Evolutionary conservation across 2,113 vertebrate genomes (phyloP), one percentile per base, ranked within the genome.

Genomic region (Semnornis frantzii): DNA sequence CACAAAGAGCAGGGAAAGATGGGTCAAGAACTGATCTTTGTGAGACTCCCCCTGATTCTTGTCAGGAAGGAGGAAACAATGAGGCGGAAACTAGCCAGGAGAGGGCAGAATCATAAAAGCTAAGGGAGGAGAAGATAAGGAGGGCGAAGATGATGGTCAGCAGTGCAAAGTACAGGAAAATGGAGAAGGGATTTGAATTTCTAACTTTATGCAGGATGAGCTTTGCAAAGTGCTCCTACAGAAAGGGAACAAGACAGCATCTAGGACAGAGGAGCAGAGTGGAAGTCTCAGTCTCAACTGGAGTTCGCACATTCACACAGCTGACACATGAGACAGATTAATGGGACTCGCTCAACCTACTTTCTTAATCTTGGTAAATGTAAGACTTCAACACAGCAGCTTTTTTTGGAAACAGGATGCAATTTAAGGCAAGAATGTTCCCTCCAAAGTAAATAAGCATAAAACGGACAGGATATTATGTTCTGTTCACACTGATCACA

Each of bases 61-160:
- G 3, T 59, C 12, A 7, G 48, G 46, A 33, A 73, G 30, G 58
- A 88, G 21, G 7, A 82, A 76, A 50, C 24, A 7, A 19, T 16
- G 50, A 33, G 46, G 64, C 48, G 13, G 24, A 66, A 31, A 77
- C 2, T 2, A 90, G 74, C 96, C 95, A 92, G 94, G 86, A 96
- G 95, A 96, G 96, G 95, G 96, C 95, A 96, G 94, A 94, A 72
- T 94, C 50, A 31, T 80, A 89, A 95, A 94, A 87, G 94, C 94
- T 55, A 87, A 84, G 18, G 77, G 33, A 90, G n/a, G 12, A 54
- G 21, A 71, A 52, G 34, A 8, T 8, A 2, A 8, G 9, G 28
- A 52, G 27, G 2, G 5, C n/a, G 62, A 65, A 62, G 58, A 11
- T 42, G 21, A 30, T 31, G 62, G 44, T 8, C 70, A 72, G 1